phyloP scores from a whole-genome alignment of 2,113 vertebrate genomes.

The Dromiciops gliroides region DNA sequence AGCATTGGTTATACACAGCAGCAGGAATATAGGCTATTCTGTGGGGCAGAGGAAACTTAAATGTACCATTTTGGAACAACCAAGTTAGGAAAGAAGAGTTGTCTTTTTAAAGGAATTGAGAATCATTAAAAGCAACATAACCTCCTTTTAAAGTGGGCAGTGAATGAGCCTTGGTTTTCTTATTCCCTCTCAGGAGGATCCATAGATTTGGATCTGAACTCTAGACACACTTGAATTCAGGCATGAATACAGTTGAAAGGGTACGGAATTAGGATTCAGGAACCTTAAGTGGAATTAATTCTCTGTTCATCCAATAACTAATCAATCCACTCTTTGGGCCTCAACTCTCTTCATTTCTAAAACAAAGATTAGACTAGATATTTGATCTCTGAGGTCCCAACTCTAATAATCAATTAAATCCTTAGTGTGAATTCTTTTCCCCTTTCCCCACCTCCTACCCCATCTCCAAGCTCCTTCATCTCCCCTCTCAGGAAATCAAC shows the following conservation, averaged over 20 bases:
- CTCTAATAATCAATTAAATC: not conserved
- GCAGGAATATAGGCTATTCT: not conserved
- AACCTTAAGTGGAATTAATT: not conserved
- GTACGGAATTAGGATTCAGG: not conserved
- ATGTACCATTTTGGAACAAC: conserved; percentile 28
- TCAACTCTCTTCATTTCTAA: not conserved
- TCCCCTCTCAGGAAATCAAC: not conserved
- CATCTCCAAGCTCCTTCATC: conserved; percentile 4
- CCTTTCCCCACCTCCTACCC: conserved; percentile 12
- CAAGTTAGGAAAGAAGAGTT: not conserved
- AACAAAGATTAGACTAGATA: not conserved
- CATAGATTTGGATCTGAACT: not conserved
- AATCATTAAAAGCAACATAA: conserved; percentile 44
- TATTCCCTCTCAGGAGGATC: conserved; percentile 3
- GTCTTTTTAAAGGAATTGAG: conserved; percentile 12
- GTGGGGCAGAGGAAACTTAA: not conserved
- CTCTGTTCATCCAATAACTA: not conserved
- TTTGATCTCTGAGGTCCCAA: not conserved
- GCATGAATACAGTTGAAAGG: not conserved
- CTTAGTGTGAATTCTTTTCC: not conserved
- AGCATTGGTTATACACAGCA: not conserved
- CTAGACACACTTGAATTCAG: not conserved
- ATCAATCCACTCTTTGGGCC: not conserved
- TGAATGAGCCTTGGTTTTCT: not conserved
- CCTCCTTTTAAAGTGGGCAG: conserved; percentile 27